Conservation (phyloP, 1,140 invertebrate species). For the Mercenaria mercenaria region DNA sequence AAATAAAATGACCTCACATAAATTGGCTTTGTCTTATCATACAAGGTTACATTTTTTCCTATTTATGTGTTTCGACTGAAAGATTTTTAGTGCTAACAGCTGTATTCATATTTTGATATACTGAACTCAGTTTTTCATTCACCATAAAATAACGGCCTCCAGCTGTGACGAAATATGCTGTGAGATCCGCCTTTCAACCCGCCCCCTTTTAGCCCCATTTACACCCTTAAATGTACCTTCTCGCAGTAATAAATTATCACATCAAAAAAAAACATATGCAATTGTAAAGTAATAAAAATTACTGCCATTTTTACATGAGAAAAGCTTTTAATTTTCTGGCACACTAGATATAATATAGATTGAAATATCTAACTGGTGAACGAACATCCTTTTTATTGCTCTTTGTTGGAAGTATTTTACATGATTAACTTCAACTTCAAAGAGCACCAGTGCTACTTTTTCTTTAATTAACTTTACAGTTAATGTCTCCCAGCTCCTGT, state of each 20-base stretch:
- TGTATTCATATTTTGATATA: background rate
- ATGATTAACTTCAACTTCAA: background rate
- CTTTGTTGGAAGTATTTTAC: background rate
- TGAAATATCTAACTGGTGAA: background rate
- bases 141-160: background rate
- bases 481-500: background rate
- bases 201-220: background rate
- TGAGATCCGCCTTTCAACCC: background rate
- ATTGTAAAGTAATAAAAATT: constrained; percentile 5
- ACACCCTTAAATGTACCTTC: background rate
- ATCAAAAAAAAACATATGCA: background rate
- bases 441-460: background rate
- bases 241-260: background rate
- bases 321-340: background rate
- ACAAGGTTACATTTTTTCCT: too few species aligned
- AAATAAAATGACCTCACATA: too few species aligned
- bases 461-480: constrained; percentile 5
- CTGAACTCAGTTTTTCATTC: background rate
- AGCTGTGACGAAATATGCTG: background rate
- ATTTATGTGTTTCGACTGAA: too few species aligned
- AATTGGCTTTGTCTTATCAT: too few species aligned
- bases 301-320: background rate
- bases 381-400: background rate
- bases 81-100: background rate
- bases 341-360: background rate